A percentile compares a stretch with the other conserved stretches of the same genome.
Conservation (phyloP, 2,113 vertebrate species). For the Tretioscincus oriximinensis region DNA sequence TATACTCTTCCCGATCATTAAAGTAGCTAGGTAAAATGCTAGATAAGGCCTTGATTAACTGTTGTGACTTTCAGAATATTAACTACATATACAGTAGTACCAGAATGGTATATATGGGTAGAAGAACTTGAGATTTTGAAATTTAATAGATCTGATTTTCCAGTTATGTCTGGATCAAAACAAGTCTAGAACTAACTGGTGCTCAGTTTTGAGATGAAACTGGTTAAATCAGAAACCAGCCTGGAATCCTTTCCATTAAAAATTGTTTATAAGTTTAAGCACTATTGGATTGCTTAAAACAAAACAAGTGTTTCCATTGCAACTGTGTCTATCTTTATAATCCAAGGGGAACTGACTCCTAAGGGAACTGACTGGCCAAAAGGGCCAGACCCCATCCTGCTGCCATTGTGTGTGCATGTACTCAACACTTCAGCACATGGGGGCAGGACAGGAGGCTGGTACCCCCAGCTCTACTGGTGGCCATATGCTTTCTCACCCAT, state of each 20-base stretch:
- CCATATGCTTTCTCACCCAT: too few relatives aligned
- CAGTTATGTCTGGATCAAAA: not conserved
- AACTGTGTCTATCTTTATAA: not conserved
- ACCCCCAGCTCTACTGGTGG: too few relatives aligned
- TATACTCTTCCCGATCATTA: slow-evolving; percentile 30
- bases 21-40: slow-evolving; percentile 16
- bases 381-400: too few relatives aligned
- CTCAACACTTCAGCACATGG: too few relatives aligned
- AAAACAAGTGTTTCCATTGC: not conserved
- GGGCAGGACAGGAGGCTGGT: too few relatives aligned
- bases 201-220: not conserved
- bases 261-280: not conserved
- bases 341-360: too few relatives aligned
- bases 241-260: not conserved
- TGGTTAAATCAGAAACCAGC: not conserved
- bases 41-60: slow-evolving; percentile 36
- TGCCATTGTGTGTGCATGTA: too few relatives aligned
- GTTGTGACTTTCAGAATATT: slow-evolving; percentile 18
- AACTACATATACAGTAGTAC: not conserved
- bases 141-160: not conserved
- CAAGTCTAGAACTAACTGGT: not conserved
- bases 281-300: not conserved
- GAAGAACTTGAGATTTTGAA: not conserved
- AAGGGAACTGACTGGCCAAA: too few relatives aligned
- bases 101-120: not conserved